Evolutionary conservation across 1,140 invertebrate species (phyloP).

Genomic region (Dysdera silvatica): DNA sequence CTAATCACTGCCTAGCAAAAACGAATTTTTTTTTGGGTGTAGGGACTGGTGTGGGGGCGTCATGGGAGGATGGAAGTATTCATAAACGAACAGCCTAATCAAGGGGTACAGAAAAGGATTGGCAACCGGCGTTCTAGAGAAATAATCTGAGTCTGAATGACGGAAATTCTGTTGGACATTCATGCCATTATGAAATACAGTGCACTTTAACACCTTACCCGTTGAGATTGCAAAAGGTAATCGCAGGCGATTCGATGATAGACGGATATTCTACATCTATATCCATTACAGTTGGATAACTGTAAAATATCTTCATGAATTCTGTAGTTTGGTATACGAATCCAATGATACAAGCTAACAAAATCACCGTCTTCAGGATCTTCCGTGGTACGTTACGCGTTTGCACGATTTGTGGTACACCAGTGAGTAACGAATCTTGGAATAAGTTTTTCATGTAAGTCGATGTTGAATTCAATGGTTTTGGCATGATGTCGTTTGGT

Average conservation of each 20-base stretch:
- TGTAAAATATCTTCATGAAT: conserved; percentile 20
- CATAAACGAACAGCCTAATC: too few species aligned
- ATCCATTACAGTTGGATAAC: conserved; percentile 22
- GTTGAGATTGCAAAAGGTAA: conserved; percentile 22
- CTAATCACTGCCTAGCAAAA: too few species aligned
- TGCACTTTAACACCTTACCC: too few species aligned
- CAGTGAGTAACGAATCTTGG: conserved; percentile 19
- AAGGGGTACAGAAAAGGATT: too few species aligned
- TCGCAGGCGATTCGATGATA: conserved; percentile 15
- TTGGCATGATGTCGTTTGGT: too few species aligned
- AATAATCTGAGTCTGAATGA: too few species aligned
- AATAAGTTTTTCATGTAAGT: conserved; percentile 4
- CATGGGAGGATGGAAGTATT: too few species aligned
- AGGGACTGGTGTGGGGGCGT: too few species aligned
- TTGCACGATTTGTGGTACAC: conserved; percentile 10
- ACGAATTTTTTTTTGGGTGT: too few species aligned
- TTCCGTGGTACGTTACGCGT: background rate
- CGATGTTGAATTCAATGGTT: background rate
- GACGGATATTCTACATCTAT: conserved; percentile 18
- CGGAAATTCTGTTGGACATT: too few species aligned
- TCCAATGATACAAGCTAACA: conserved; percentile 2
- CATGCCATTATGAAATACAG: too few species aligned
- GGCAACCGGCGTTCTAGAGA: too few species aligned
- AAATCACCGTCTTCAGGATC: conserved; percentile 8
- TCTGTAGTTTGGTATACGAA: conserved; percentile 21